Evolutionary conservation across 2,797 vertebrate species (phyloP).

Genomic region (Tachyglossus aculeatus): DNA sequence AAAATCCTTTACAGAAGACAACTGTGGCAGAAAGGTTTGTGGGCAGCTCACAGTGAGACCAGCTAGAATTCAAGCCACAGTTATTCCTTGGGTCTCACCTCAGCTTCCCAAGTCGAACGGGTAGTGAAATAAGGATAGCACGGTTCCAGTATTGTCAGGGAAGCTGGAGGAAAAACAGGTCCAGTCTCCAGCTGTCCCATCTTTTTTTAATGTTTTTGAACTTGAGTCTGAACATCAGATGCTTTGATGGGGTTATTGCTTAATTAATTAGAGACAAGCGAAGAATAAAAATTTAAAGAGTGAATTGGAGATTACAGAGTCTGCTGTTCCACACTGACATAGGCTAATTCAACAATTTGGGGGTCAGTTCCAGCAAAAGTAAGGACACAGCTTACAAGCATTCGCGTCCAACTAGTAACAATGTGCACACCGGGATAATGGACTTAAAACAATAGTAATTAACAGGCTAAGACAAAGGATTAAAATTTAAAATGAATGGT

Average conservation of each 20-base stretch:
- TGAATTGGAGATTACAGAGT: slow-evolving; percentile 42
- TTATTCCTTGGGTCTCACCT: fast-evolving
- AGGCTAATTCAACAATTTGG: slow-evolving; percentile 76
- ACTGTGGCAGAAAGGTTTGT: too few species aligned
- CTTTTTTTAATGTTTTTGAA: slow-evolving; percentile 33
- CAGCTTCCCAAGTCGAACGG: neutral
- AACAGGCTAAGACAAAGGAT: slow-evolving; percentile 92
- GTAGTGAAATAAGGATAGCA: neutral
- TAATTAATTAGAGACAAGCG: slow-evolving; percentile 52
- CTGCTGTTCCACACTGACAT: slow-evolving; percentile 73
- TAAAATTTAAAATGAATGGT: slow-evolving; percentile 79
- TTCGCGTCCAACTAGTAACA: slow-evolving; percentile 81
- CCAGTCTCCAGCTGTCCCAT: neutral
- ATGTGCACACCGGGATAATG: slow-evolving; percentile 87
- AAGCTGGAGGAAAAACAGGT: neutral
- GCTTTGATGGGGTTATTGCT: slow-evolving; percentile 36
- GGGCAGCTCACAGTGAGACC: too few species aligned
- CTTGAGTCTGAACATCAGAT: slow-evolving; percentile 30
- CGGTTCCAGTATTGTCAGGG: neutral
- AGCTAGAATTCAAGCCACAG: too few species aligned
- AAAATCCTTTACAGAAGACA: too few species aligned
- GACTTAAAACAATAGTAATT: slow-evolving; percentile 99
- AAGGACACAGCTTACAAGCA: slow-evolving; percentile 82
- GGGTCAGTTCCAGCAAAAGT: slow-evolving; percentile 88
- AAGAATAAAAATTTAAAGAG: slow-evolving; percentile 53